Conservation (phyloP, 2,113 vertebrate species). For the Casuarius casuarius region DNA sequence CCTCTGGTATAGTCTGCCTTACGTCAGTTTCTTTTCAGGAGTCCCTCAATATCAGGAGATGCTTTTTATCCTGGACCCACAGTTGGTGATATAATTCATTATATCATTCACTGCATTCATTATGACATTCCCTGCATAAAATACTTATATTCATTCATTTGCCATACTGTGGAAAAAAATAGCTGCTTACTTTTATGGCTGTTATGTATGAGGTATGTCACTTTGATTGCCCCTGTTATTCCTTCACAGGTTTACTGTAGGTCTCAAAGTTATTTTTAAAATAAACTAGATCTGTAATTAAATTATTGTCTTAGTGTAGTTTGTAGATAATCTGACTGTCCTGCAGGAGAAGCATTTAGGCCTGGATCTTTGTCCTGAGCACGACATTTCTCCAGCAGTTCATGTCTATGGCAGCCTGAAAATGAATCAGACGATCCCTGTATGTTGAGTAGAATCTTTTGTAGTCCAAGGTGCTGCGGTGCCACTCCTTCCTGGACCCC, state of each 20-base stretch:
- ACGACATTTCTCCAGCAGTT: neutral
- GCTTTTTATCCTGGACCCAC: neutral
- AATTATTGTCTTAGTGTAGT: neutral
- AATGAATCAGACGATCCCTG: neutral
- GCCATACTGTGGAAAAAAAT: neutral
- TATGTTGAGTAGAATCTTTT: neutral
- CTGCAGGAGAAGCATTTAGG: neutral
- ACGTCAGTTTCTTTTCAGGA: neutral
- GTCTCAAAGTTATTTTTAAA: neutral
- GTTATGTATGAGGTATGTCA: neutral
- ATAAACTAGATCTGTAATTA: neutral
- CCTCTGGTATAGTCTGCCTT: neutral
- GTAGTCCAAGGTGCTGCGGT: neutral
- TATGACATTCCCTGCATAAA: neutral
- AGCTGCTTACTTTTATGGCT: neutral
- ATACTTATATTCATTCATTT: neutral
- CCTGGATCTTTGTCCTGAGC: neutral
- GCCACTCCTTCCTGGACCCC: neutral
- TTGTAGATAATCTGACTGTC: neutral
- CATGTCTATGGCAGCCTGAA: neutral
- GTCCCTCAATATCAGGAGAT: neutral
- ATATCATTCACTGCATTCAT: too few species aligned
- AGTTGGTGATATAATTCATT: neutral
- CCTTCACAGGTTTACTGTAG: neutral
- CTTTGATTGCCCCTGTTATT: neutral